Evolutionary conservation across 2,797 vertebrate species (phyloP).

Genomic region (Lacerta bilineata): DNA sequence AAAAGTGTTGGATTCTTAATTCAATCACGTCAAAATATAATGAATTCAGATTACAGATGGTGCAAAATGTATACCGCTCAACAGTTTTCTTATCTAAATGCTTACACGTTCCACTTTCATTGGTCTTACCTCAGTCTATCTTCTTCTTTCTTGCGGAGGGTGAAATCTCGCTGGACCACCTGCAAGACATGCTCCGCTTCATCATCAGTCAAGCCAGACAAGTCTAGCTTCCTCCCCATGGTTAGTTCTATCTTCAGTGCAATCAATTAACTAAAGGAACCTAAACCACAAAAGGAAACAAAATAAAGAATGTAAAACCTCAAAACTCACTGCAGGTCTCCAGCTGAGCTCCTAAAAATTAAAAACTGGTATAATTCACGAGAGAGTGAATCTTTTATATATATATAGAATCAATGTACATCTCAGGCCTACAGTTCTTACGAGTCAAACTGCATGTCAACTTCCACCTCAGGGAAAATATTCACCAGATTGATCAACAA

Average conservation of each 20-base stretch:
- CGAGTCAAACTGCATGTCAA: neutral
- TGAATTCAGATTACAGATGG: too few relatives aligned
- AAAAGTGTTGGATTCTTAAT: too few relatives aligned
- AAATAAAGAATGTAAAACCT: neutral
- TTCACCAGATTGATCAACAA: neutral
- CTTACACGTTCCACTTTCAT: neutral
- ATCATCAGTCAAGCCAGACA: conserved; percentile 92
- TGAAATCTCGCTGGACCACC: conserved; percentile 97
- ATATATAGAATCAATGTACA: neutral
- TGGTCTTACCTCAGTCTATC: conserved; percentile 90
- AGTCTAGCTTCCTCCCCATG: conserved; percentile 97
- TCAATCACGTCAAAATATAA: too few relatives aligned
- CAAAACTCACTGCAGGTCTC: conserved; percentile 1
- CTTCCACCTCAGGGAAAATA: neutral
- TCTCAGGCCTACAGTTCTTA: neutral
- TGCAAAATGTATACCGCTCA: too few relatives aligned
- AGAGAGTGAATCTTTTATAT: too few relatives aligned
- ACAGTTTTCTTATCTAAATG: neutral
- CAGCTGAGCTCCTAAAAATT: neutral
- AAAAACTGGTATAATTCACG: neutral
- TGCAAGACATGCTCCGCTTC: conserved; percentile 96
- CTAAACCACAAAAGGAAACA: conserved; percentile 66
- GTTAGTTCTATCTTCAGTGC: conserved; percentile 24
- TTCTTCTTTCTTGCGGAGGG: conserved; percentile 94
- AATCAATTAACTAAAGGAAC: conserved; percentile 20